Evolutionary conservation across 2,113 vertebrate genomes (phyloP).

Genomic region (Empidonax alnorum): DNA sequence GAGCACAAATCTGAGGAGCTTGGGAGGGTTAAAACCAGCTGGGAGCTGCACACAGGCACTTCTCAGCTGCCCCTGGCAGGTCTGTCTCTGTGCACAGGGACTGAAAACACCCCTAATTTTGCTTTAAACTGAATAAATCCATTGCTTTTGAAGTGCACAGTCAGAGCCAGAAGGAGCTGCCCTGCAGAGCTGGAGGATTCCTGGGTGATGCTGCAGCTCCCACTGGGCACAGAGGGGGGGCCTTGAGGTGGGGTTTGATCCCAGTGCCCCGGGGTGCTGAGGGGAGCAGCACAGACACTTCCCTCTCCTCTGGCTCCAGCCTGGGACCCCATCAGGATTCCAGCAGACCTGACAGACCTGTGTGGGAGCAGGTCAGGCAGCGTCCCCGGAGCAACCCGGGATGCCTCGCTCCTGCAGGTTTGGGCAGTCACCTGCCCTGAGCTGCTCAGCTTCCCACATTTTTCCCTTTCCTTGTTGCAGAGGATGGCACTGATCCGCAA

Average conservation of each 20-base stretch:
- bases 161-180: not conserved
- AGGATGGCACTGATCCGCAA: constrained; percentile 99
- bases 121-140: not conserved
- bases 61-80: not conserved
- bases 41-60: not conserved
- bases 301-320: not conserved
- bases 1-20: not conserved
- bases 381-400: not conserved
- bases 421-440: not conserved
- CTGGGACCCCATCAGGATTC: not conserved
- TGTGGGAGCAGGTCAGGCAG: not conserved
- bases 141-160: not conserved
- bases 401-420: not conserved
- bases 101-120: not conserved
- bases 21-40: not conserved
- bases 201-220: not conserved
- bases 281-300: not conserved
- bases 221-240: not conserved
- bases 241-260: not conserved
- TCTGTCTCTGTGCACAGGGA: not conserved
- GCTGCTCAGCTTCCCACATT: accelerated
- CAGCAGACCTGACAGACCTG: not conserved
- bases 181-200: not conserved
- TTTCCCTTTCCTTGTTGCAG: constrained; percentile 74
- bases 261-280: not conserved